A percentile compares a stretch with the other conserved stretches of the same genome.
Evolutionary conservation across 2,888 invertebrate species (phyloP).

Genomic region (Oxytorus armatus): DNA sequence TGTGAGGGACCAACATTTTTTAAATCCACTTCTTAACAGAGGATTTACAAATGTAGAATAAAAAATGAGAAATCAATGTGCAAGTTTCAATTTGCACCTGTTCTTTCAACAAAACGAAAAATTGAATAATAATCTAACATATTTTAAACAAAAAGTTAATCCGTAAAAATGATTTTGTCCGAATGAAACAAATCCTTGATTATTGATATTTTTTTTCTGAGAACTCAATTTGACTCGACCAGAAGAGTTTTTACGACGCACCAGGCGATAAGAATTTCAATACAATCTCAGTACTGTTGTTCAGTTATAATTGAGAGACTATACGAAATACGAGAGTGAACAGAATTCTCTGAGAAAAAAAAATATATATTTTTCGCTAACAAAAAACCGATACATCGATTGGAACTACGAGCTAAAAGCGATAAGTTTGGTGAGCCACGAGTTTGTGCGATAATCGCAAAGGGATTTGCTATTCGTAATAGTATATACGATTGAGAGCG

Average conservation of each 20-base stretch:
- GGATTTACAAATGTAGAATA: no score
- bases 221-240: not conserved
- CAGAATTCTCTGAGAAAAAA: not conserved
- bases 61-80: no score
- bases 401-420: conserved; percentile 1
- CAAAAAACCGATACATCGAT: not conserved
- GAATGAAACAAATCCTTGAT: no score
- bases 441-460: conserved; percentile 11
- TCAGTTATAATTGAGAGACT: not conserved
- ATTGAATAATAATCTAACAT: no score
- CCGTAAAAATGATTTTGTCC: no score
- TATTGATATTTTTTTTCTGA: not conserved
- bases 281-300: not conserved
- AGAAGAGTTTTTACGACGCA: not conserved
- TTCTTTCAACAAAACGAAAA: no score
- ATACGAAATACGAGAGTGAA: not conserved
- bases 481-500: not conserved
- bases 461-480: conserved; percentile 33
- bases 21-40: no score
- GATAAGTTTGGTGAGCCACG: not conserved
- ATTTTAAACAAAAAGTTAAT: no score
- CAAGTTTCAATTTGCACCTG: no score
- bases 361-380: not conserved
- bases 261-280: conserved; percentile 10
- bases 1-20: no score